Evolutionary conservation across 2,113 vertebrate species (phyloP).

Genomic region (Catharus minimus): DNA sequence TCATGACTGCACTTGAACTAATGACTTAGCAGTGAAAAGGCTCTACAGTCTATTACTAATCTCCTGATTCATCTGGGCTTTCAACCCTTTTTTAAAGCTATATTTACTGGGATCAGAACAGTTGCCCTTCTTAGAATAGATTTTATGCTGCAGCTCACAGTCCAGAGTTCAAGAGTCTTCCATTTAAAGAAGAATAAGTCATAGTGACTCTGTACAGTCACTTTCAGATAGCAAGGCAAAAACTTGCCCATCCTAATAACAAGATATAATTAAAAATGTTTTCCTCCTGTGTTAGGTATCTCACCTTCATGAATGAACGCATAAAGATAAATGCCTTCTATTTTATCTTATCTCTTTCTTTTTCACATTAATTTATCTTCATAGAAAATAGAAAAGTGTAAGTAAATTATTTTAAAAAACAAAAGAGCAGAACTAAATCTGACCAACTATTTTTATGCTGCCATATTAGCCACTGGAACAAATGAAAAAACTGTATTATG

Average conservation of each 20-base stretch:
- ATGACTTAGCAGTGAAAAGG: conserved; percentile 46
- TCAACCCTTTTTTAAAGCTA: conserved; percentile 29
- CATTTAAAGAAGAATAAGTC: neutral
- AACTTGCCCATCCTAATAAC: neutral
- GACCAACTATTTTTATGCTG: neutral
- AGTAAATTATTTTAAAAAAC: neutral
- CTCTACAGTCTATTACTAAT: conserved; percentile 17
- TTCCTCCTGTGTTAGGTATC: neutral
- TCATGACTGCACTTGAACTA: conserved; percentile 46
- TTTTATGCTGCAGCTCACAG: neutral
- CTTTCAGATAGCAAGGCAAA: neutral
- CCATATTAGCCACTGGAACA: neutral
- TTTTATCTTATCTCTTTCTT: neutral
- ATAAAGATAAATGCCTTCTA: neutral
- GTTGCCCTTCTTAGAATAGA: conserved; percentile 33
- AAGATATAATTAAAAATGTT: neutral
- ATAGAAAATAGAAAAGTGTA: neutral
- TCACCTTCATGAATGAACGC: neutral
- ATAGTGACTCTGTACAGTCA: neutral
- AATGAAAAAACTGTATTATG: neutral
- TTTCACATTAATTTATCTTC: neutral
- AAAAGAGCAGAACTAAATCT: neutral
- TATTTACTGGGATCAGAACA: conserved; percentile 48
- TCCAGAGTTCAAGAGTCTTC: conserved; percentile 13
- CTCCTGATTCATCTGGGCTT: conserved; percentile 42